These are phyloP conservation scores for Loripinus fragilis DNA, from an alignment of 2,888 invertebrate genomes.

Conservation along the genomic window DNA sequence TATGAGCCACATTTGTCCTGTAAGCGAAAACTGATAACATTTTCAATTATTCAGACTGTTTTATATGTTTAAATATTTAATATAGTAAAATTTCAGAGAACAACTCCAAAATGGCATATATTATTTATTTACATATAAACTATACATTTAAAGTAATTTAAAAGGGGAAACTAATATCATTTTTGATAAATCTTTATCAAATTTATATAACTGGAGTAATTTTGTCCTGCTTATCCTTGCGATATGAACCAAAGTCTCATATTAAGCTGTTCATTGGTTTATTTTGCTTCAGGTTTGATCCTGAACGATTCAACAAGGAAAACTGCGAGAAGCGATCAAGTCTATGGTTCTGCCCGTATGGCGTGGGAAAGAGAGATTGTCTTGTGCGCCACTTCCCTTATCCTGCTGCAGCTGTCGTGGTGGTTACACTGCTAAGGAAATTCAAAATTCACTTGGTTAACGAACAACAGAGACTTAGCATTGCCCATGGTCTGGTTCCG, in stretches of 20 bases:
- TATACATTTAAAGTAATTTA: no score
- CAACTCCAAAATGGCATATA: no score
- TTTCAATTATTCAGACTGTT: no score
- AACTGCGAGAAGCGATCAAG: slow-evolving; percentile 66
- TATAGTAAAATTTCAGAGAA: no score
- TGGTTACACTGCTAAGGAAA: slow-evolving; percentile 74
- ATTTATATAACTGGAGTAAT: not conserved
- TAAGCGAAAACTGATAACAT: no score
- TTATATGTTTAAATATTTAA: no score
- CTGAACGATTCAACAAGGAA: slow-evolving; percentile 42
- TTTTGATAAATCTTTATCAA: not conserved
- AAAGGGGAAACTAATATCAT: no score
- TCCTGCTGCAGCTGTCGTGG: slow-evolving; percentile 69
- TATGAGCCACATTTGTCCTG: no score
- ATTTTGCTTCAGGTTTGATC: slow-evolving; percentile 76
- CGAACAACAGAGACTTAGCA: slow-evolving; percentile 76
- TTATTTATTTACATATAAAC: no score
- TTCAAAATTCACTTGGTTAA: slow-evolving; percentile 58
- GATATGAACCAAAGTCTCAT: not conserved
- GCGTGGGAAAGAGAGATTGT: slow-evolving; percentile 80
- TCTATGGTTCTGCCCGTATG: slow-evolving; percentile 81
- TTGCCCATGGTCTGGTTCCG: slow-evolving; percentile 81
- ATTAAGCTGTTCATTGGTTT: no score
- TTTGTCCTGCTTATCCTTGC: not conserved
- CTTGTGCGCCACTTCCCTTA: slow-evolving; percentile 78